phyloP scores from a whole-genome alignment of 2,797 vertebrate species.

The Lepus townsendii region DNA sequence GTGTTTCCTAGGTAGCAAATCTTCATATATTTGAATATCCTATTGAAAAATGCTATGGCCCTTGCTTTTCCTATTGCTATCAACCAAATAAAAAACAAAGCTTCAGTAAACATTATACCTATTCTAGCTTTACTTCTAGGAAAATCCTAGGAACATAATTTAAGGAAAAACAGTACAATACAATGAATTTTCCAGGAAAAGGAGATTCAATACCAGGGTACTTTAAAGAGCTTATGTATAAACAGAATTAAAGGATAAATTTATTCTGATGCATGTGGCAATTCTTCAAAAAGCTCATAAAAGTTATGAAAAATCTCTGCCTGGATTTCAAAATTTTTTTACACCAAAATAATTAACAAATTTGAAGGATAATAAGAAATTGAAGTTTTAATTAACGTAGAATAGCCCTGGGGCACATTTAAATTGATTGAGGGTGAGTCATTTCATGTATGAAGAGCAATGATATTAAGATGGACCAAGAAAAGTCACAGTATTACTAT shows the following conservation, averaged over 20 bases:
- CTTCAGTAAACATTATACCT: neutral
- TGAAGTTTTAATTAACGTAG: neutral
- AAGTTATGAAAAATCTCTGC: too few relatives aligned
- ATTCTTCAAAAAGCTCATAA: too few relatives aligned
- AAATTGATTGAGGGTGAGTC: neutral
- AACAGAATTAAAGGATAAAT: too few relatives aligned
- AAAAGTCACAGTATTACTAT: constrained; percentile 20
- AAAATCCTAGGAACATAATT: neutral
- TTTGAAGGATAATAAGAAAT: constrained; percentile 23
- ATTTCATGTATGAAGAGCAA: neutral
- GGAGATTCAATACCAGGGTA: too few relatives aligned
- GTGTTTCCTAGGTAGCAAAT: neutral
- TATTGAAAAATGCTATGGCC: neutral
- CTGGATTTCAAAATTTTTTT: too few relatives aligned
- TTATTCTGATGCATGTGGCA: too few relatives aligned
- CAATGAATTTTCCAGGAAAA: constrained; percentile 37
- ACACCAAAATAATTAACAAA: neutral
- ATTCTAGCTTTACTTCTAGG: constrained; percentile 50
- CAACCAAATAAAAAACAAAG: constrained; percentile 54
- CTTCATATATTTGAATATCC: constrained; percentile 29
- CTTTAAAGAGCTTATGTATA: too few relatives aligned
- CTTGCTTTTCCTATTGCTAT: neutral
- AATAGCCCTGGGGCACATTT: constrained; percentile 30
- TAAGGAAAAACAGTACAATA: constrained; percentile 4
- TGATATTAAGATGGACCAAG: neutral